These are phyloP conservation scores for Penaeus chinensis DNA, from an alignment of 1,140 invertebrate species.

Conservation along the genomic window DNA sequence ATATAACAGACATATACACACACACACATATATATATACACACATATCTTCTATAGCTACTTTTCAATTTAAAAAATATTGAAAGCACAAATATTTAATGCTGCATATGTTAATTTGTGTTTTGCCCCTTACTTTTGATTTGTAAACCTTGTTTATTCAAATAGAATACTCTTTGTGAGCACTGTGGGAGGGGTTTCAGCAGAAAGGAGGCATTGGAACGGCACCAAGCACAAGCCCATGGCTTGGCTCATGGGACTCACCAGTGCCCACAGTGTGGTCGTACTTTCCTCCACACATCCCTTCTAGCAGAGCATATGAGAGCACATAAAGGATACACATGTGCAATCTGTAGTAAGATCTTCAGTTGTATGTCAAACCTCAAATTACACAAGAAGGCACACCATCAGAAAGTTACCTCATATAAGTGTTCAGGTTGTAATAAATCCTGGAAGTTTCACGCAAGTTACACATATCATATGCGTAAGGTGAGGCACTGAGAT, in stretches of 20 bases:
- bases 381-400: slow-evolving; percentile 33
- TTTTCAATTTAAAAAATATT: neutral
- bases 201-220: slow-evolving; percentile 47
- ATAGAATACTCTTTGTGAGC: slow-evolving; percentile 40
- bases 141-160: neutral
- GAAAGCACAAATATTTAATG: neutral
- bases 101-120: neutral
- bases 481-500: slow-evolving; percentile 26
- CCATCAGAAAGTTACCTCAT: slow-evolving; percentile 29
- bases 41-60: too few relatives aligned
- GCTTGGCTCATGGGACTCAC: slow-evolving; percentile 37
- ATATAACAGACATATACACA: slow-evolving; percentile 13
- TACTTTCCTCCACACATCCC: slow-evolving; percentile 46
- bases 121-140: neutral
- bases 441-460: slow-evolving; percentile 48
- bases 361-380: slow-evolving; percentile 52
- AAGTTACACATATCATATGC: slow-evolving; percentile 53
- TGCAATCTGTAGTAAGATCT: neutral
- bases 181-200: slow-evolving; percentile 48
- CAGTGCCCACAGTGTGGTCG: slow-evolving; percentile 45
- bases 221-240: slow-evolving; percentile 41
- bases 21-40: neutral
- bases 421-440: slow-evolving; percentile 34
- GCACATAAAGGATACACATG: slow-evolving; percentile 19
- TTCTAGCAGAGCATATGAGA: slow-evolving; percentile 48